A percentile compares a stretch with the other conserved stretches of the same genome.
Evolutionary conservation across 1,140 invertebrate genomes (phyloP).

Genomic region (Babylonia areolata): DNA sequence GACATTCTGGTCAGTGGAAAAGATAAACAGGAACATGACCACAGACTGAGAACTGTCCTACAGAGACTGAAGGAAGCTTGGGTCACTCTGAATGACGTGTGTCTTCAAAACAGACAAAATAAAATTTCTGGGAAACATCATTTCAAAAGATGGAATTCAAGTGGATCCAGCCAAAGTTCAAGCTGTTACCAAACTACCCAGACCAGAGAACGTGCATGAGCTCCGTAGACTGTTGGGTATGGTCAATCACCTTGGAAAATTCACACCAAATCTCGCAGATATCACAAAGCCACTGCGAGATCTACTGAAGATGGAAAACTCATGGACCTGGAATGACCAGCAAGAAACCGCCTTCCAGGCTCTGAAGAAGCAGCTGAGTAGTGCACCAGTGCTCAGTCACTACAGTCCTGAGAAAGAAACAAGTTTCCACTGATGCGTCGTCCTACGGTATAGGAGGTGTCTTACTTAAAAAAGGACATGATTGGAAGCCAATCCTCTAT

Average conservation of each 20-base stretch:
- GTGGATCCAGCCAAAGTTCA: neutral
- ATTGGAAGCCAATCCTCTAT: constrained; percentile 45
- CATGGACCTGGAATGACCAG: neutral
- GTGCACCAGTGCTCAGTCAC: neutral
- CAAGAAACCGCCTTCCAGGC: neutral
- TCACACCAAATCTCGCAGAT: neutral
- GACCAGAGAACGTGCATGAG: neutral
- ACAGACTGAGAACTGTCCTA: no score
- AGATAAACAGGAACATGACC: no score
- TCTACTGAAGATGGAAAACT: neutral
- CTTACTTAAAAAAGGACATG: constrained; percentile 35
- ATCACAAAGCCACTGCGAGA: constrained; percentile 28
- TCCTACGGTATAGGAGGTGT: constrained; percentile 25
- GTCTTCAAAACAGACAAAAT: no score
- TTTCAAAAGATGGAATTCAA: no score
- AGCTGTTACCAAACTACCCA: neutral
- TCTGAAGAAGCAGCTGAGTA: neutral
- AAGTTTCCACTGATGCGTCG: neutral
- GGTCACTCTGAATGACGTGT: no score
- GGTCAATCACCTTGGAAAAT: neutral
- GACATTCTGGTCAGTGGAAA: no score
- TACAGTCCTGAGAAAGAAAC: neutral
- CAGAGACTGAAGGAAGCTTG: no score
- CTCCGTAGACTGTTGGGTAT: neutral
- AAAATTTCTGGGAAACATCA: no score